These are phyloP conservation scores for Brevipalpus yothersi DNA, from an alignment of 1,140 invertebrate genomes.

Conservation along the genomic window DNA sequence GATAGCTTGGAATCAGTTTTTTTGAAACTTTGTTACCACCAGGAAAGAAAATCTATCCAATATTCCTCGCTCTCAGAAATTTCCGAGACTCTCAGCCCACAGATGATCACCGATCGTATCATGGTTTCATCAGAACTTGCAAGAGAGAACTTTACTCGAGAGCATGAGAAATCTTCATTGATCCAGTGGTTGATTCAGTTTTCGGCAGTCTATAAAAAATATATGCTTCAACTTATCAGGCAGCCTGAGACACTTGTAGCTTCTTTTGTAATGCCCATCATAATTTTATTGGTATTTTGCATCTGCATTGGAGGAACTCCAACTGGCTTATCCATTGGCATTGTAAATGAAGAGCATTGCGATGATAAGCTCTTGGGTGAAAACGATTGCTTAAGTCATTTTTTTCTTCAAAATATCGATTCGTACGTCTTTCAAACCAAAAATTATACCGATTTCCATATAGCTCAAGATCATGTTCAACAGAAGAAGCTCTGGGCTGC, in stretches of 20 bases:
- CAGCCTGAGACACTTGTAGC: slow-evolving; percentile 25
- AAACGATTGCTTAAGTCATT: neutral
- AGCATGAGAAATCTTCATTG: neutral
- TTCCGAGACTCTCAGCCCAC: neutral
- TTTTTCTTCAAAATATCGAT: neutral
- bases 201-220: neutral
- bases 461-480: slow-evolving; percentile 9
- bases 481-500: slow-evolving; percentile 11
- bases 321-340: slow-evolving; percentile 45
- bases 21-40: slow-evolving; percentile 43
- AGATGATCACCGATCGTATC: neutral
- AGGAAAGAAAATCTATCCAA: neutral
- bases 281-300: slow-evolving; percentile 82
- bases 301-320: slow-evolving; percentile 73
- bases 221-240: slow-evolving; percentile 8
- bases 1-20: slow-evolving; percentile 75
- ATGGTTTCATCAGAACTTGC: neutral
- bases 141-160: neutral
- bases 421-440: neutral
- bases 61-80: neutral
- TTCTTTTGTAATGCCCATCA: slow-evolving; percentile 65
- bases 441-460: neutral
- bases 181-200: neutral
- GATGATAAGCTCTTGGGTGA: neutral
- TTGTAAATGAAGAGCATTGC: slow-evolving; percentile 29